A percentile compares a stretch with the other conserved stretches of the same genome.
Conservation (phyloP, 2,888 invertebrate species). For the Nectonema munidae region DNA sequence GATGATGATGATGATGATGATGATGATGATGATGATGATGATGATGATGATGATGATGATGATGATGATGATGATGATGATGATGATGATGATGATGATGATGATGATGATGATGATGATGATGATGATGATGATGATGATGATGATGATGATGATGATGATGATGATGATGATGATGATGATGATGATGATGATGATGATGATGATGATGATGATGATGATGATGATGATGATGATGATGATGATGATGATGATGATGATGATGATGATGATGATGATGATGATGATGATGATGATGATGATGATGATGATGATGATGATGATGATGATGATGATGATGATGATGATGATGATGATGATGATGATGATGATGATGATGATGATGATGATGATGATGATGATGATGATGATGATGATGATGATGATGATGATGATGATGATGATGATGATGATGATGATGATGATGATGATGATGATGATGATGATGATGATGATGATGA, state of each 20-base stretch:
- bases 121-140: too few relatives aligned
- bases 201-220: constrained; percentile 1
- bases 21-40: too few relatives aligned
- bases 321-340: constrained; percentile 5
- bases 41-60: too few relatives aligned
- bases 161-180: too few relatives aligned
- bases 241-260: constrained; percentile 5
- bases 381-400: constrained; percentile 5
- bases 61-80: too few relatives aligned
- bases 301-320: constrained; percentile 5
- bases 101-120: too few relatives aligned
- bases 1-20: too few relatives aligned
- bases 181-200: not conserved
- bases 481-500: constrained; percentile 5
- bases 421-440: constrained; percentile 5
- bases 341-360: constrained; percentile 6
- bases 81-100: too few relatives aligned
- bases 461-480: constrained; percentile 1
- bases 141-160: too few relatives aligned
- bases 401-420: constrained; percentile 5
- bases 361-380: constrained; percentile 6
- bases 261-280: constrained; percentile 5
- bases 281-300: constrained; percentile 5
- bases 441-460: not conserved
- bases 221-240: constrained; percentile 5